Evolutionary conservation across 2,113 vertebrate genomes (phyloP).

Genomic region (Prionailurus viverrinus): DNA sequence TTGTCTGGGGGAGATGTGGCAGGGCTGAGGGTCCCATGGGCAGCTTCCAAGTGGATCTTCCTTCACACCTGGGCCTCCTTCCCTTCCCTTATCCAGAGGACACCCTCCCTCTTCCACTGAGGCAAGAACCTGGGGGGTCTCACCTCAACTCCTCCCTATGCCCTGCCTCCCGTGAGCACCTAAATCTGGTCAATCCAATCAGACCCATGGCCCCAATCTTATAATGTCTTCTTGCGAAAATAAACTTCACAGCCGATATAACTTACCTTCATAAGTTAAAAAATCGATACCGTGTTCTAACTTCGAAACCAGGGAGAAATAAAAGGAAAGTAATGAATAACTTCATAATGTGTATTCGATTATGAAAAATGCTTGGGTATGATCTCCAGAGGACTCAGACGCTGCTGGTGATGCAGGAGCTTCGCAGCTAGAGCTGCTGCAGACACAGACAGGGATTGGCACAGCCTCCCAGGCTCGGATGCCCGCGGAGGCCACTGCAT

Average conservation of each 20-base stretch:
- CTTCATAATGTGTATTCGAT: neutral
- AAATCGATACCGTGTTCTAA: neutral
- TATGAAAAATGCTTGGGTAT: too few relatives aligned
- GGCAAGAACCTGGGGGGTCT: neutral
- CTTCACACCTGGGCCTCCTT: neutral
- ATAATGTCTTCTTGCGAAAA: neutral
- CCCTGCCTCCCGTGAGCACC: fast-evolving
- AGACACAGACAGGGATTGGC: fast-evolving
- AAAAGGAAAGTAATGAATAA: neutral
- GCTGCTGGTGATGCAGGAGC: fast-evolving
- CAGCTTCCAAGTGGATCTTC: neutral
- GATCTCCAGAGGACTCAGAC: neutral
- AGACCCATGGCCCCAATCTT: neutral
- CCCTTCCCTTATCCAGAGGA: neutral
- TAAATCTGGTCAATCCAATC: neutral
- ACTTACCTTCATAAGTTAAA: neutral
- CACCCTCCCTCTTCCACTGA: neutral
- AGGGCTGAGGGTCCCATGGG: neutral
- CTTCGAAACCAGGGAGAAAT: neutral
- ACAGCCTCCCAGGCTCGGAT: neutral
- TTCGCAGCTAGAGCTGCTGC: fast-evolving
- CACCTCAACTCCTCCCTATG: fast-evolving
- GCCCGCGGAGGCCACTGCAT: neutral
- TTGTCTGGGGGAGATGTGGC: neutral
- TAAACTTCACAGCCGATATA: neutral